Conservation (phyloP, 2,113 vertebrate species). For the Campylomormyrus tamandua region DNA sequence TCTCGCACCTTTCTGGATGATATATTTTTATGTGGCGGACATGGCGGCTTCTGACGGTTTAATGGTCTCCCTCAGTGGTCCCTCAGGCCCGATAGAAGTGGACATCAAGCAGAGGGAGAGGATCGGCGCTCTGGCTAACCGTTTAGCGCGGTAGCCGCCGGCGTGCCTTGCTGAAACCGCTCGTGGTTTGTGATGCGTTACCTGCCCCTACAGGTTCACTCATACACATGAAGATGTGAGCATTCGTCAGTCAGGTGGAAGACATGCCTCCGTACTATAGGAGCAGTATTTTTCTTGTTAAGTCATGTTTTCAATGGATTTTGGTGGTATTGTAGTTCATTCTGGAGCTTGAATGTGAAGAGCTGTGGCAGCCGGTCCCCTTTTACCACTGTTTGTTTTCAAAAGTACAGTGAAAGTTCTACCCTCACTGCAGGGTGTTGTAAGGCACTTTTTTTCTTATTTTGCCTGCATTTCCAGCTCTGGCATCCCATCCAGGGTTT, state of each 20-base stretch:
- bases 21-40: neutral
- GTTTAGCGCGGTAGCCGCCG: neutral
- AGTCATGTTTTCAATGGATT: neutral
- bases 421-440: neutral
- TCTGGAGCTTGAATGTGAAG: neutral
- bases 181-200: neutral
- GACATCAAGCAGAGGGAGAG: neutral
- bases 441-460: neutral
- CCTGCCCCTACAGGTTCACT: neutral
- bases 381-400: neutral
- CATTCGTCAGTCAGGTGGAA: neutral
- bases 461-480: neutral
- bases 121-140: neutral
- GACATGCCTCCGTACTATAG: neutral
- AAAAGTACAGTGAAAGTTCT: neutral
- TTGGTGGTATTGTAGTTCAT: neutral
- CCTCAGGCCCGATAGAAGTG: neutral
- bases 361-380: neutral
- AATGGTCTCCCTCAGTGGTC: slow-evolving; percentile 3
- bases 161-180: neutral
- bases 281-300: neutral
- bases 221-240: neutral
- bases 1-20: neutral
- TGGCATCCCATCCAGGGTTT: neutral
- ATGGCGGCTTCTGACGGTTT: neutral